Conservation (phyloP, 2,113 vertebrate genomes). For the Cyanistes caeruleus region DNA sequence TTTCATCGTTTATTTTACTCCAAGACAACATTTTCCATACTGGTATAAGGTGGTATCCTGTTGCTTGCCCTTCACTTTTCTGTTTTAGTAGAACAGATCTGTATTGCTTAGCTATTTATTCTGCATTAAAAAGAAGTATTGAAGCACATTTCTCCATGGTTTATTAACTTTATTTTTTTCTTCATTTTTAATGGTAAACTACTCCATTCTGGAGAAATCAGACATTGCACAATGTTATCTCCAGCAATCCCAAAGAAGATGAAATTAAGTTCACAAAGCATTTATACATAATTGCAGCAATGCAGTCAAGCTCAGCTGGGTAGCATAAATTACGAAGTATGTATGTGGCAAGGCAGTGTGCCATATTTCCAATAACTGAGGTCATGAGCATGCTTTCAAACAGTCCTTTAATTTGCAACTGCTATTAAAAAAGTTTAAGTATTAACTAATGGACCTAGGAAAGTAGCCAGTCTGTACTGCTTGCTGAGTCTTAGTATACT, state of each 20-base stretch:
- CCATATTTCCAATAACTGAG: conserved; percentile 26
- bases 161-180: not conserved
- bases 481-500: not conserved
- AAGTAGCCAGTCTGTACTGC: not conserved
- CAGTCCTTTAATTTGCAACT: conserved; percentile 25
- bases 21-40: not conserved
- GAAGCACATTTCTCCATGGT: not conserved
- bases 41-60: not conserved
- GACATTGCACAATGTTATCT: not conserved
- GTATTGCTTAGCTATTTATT: not conserved
- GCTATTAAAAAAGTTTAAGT: conserved; percentile 19
- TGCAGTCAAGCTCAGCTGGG: not conserved
- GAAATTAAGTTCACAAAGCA: not conserved
- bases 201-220: not conserved
- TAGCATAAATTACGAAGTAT: conserved; percentile 18
- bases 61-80: not conserved
- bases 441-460: not conserved
- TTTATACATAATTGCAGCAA: not conserved
- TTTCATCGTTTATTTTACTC: not conserved
- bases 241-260: not conserved
- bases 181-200: not conserved
- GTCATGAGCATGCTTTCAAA: conserved; percentile 13
- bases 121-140: not conserved
- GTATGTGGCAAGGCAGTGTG: not conserved
- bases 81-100: not conserved